Evolutionary conservation across 1,140 invertebrate species (phyloP), one percentile per base, ranked within the genome.

Genomic region (Drosophila sp.): DNA sequence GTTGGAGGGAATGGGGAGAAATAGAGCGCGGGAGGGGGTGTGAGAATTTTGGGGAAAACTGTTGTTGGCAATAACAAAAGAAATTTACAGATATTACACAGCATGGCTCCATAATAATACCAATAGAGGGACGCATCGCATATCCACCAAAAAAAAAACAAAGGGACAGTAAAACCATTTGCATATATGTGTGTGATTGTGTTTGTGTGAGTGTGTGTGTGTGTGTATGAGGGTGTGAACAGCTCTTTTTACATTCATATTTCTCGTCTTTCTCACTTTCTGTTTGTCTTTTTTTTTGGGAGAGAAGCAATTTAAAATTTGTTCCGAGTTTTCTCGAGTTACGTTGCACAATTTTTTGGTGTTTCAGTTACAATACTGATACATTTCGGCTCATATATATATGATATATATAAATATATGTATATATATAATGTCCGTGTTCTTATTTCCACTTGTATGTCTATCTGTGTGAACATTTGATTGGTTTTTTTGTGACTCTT

Each of bases 51-150:
- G 36, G 34, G 27, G 58, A 82, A 79, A 89, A 89, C 80, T 80
- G 84, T 89, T 89, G 83, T 89, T 89, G 83, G 84, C 80, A 80
- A 89, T 83, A 89, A 89, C 83, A 89, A 89, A 89, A 89, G 83
- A 89, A 89, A 89, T 89, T 89, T 89, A 89, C 83, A 89, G 83
- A 89, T 89, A 89, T 89, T 89, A 89, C 83, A 89, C 83, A 89
- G 83, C 83, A 89, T 89, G 83, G 83, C 76, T 89, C 83, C 83
- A 89, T 84, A 87, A 83, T 89, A 87, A 83, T 77, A 89, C 83
- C 83, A 82, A 89, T 87, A 87, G 83, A 46, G 56, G 48, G 40
- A 16, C 27, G 25, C 16, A 27, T 46, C 34, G 61, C 58, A 72
- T 56, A 74, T 38, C n/a, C 65, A 48, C 56, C 58, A 61, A 70